These are phyloP conservation scores for Subacronicta megacephala DNA, from an alignment of 2,888 invertebrate species.

Conservation along the genomic window DNA sequence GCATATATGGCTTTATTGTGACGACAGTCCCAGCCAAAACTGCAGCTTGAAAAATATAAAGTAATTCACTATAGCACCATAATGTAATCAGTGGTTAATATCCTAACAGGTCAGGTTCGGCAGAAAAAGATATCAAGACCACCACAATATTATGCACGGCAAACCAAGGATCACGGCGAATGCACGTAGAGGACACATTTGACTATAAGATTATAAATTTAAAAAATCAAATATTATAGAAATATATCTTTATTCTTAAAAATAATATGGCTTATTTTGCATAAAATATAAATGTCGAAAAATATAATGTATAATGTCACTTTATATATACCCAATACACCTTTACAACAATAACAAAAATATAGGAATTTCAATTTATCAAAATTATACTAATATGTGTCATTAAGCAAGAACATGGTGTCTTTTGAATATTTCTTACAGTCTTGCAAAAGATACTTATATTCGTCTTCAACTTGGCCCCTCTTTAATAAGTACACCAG, in stretches of 20 bases:
- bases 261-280: slow-evolving; percentile 63
- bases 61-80: not conserved
- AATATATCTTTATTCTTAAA: slow-evolving; percentile 51
- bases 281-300: slow-evolving; percentile 56
- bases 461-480: slow-evolving; percentile 80
- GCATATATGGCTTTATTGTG: too few relatives aligned
- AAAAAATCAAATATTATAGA: slow-evolving; percentile 45
- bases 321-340: slow-evolving; percentile 52
- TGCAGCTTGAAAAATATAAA: too few relatives aligned
- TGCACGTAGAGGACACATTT: slow-evolving; percentile 33
- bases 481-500: slow-evolving; percentile 80
- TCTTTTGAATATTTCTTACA: slow-evolving; percentile 76
- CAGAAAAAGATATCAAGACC: slow-evolving; percentile 35
- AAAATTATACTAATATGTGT: slow-evolving; percentile 70
- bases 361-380: slow-evolving; percentile 41
- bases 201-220: slow-evolving; percentile 29
- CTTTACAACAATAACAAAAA: slow-evolving; percentile 52
- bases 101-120: slow-evolving; percentile 49
- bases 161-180: slow-evolving; percentile 36
- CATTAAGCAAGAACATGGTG: slow-evolving; percentile 78
- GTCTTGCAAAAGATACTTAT: slow-evolving; percentile 83
- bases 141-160: slow-evolving; percentile 28
- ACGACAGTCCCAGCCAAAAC: too few relatives aligned
- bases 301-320: slow-evolving; percentile 49
- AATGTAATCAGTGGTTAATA: not conserved